Conservation (phyloP, 2,113 vertebrate genomes). For the Deroptyus accipitrinus region DNA sequence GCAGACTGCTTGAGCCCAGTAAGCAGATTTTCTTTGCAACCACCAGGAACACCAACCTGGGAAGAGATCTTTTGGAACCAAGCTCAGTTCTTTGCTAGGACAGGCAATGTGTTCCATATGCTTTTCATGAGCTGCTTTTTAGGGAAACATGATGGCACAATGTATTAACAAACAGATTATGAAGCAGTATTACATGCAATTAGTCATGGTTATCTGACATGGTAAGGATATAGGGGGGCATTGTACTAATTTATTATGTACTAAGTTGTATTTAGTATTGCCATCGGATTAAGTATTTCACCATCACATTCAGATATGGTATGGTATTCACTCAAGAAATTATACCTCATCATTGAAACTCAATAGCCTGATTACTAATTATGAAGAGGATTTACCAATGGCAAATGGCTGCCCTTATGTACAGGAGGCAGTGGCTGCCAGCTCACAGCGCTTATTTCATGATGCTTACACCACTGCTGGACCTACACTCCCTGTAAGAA, state of each 20-base stretch:
- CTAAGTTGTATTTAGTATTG: neutral
- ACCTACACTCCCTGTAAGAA: neutral
- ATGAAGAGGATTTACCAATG: fast-evolving
- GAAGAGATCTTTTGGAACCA: neutral
- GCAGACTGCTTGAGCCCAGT: fast-evolving
- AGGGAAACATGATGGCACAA: neutral
- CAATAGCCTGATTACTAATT: neutral
- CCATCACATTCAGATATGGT: neutral
- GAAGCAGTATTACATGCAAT: neutral
- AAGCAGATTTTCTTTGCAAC: neutral
- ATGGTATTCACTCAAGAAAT: neutral
- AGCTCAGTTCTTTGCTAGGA: neutral
- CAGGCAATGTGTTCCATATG: fast-evolving
- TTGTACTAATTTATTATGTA: neutral
- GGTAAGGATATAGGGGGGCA: neutral
- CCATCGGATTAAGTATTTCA: neutral
- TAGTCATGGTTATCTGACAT: neutral
- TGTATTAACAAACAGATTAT: neutral
- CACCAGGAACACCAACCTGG: neutral
- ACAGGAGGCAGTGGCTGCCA: neutral
- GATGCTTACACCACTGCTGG: neutral
- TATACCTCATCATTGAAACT: neutral
- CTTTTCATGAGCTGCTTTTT: neutral
- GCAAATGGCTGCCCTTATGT: neutral
- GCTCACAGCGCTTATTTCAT: fast-evolving